Evolutionary conservation across 2,888 invertebrate species (phyloP), one percentile per base, ranked within the genome.

Genomic region (Rambutsinella grinnellia): DNA sequence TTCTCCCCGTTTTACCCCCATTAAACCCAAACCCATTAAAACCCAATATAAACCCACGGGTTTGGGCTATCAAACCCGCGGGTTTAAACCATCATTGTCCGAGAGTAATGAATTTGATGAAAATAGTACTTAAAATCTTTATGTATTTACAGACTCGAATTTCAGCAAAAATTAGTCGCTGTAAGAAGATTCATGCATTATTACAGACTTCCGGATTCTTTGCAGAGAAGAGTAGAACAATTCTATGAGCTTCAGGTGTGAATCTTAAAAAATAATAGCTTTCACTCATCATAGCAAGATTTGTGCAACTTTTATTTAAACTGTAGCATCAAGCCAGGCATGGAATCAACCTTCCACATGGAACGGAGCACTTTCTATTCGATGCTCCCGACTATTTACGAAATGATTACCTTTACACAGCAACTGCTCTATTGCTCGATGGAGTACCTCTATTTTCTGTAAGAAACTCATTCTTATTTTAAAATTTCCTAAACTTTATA

Each of bases 381-480:
- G 79, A 79, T 57, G 68, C 79, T 23, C 81, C 79, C 1, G 49
- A 28, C 10, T 78, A 76, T 28, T 26, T 81, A 15, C 62, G 47
- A 21, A 65, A 71, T 15, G 74, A 81, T 24, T 67, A 66, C n/a
- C 28, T 79, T 24, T 68, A 71, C 24, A 70, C 68, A 56, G 79
- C 79, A 2, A 65, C 65, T 6, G 75, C 62, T 8, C 24, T 65
- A 2, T 62, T 75, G 15, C 49, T 81, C 3, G 79, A 81, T 46
- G 79, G 81, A 19, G 54, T 81, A n/a, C 81, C 81, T 0, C 6
- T 81, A 2, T 79, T 81, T 53, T 63, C 79, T 8, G 79, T 79
- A 62, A 44, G 49, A 13, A 24, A 24, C 6, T 23, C 13, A 23
- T 54, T 21, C 54, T 21, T 17, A 5, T 10, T 17, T 6, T 53